Evolutionary conservation across 2,797 vertebrate species (phyloP).

Genomic region (Poeciliopsis turneri): DNA sequence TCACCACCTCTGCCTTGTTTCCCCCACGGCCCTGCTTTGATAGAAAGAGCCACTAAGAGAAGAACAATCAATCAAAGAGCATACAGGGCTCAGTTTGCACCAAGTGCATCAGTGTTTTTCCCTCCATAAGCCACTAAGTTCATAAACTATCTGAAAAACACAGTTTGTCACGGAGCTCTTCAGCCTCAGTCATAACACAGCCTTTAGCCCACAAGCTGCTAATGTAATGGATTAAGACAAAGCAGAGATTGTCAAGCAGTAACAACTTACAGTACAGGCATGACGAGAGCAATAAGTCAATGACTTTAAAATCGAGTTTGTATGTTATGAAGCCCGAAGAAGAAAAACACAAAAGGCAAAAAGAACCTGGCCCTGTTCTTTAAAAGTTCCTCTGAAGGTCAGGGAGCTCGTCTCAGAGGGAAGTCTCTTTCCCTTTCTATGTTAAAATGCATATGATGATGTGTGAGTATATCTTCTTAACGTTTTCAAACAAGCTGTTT

Average conservation of each 20-base stretch:
- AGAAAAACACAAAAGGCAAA: constrained; percentile 44
- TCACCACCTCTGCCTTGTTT: constrained; percentile 30
- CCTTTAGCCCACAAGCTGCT: constrained; percentile 10
- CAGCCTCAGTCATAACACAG: constrained; percentile 20
- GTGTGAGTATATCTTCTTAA: constrained; percentile 67
- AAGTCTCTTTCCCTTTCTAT: constrained; percentile 71
- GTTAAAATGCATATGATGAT: constrained; percentile 72
- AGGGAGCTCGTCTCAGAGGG: constrained; percentile 68
- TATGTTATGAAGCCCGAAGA: constrained; percentile 56
- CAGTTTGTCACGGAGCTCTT: constrained; percentile 36
- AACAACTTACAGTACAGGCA: constrained; percentile 1
- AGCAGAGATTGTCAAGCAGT: not conserved
- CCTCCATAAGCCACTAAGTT: constrained; percentile 40
- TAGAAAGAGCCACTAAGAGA: constrained; percentile 43
- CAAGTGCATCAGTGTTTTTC: constrained; percentile 30
- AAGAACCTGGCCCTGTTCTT: constrained; percentile 44
- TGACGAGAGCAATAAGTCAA: constrained; percentile 7
- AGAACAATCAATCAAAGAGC: constrained; percentile 45
- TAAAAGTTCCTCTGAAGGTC: constrained; percentile 74
- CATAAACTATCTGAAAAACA: constrained; percentile 50
- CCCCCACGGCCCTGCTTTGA: constrained; percentile 14
- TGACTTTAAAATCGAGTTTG: constrained; percentile 32
- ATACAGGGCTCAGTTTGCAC: constrained; percentile 28
- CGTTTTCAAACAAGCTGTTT: constrained; percentile 74
- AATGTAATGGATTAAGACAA: constrained; percentile 14